Evolutionary conservation across 2,113 vertebrate species (phyloP), one percentile per base, ranked within the genome.

Genomic region (Phalacrocorax pelagicus): DNA sequence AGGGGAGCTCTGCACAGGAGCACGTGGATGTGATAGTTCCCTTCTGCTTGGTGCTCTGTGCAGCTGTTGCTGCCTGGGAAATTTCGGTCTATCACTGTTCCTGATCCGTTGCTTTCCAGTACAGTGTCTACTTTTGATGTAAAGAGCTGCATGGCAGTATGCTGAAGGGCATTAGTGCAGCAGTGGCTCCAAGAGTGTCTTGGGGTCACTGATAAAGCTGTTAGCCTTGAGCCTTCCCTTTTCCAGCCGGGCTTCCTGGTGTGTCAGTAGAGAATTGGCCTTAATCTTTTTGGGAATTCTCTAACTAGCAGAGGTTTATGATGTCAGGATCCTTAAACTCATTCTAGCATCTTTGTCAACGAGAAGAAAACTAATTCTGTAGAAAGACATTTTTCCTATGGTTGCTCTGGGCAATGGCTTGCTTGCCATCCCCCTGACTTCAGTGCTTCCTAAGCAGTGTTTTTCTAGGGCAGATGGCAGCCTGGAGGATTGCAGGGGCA

Each of bases 11-110:
- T 71, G 58, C 1, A 2, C 3, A 1, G 72, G 47, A 69, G 21
- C 49, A 36, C 7, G 3, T 0, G 7, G 15, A 15, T 69, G 34
- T 27, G 23, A 13, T 61, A 27, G 49, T 29, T 71, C 6, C 2
- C n/a, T 15, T 81, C 74, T 30, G 16, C 44, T 19, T 70, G 55
- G 15, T 15, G 20, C 3, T 34, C 55, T 52, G 34, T 32, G 30
- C 22, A 32, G 32, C 65, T 10, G 1, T 27, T 2, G 1, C 67
- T 5, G 12, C n/a, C 40, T 38, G 36, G 29, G 36, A 78, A 40
- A n/a, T 22, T 13, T 36, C 54, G 46, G 12, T 66, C 12, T 86
- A 5, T 61, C 15, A 5, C 36, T 34, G 38, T n/a, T 77, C 69
- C 74, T 27, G 23, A 30, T 44, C 23, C 1, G 0, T 38, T n/a